These are phyloP conservation scores for Rhodeus uyekii DNA, from an alignment of 2,797 vertebrate species.

Conservation along the genomic window DNA sequence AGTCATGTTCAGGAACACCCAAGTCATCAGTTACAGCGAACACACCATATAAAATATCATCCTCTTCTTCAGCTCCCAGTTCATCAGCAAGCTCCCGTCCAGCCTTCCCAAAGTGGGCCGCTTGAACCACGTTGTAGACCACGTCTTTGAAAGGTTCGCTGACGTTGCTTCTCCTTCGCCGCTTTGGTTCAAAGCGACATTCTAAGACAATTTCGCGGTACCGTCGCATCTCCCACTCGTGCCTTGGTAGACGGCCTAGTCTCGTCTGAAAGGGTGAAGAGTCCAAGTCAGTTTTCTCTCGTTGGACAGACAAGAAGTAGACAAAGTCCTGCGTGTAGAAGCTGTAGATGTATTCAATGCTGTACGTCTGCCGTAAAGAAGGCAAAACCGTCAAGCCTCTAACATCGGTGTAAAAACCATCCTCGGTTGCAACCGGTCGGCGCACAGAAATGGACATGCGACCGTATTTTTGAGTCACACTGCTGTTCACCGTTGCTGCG, in stretches of 20 bases:
- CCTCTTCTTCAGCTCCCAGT: constrained; percentile 68
- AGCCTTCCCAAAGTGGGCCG: constrained; percentile 78
- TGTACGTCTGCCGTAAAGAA: constrained; percentile 75
- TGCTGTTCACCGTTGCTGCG: constrained; percentile 83
- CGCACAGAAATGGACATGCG: constrained; percentile 88
- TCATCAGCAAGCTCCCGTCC: constrained; percentile 77
- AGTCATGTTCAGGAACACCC: constrained; percentile 62
- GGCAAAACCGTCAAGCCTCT: constrained; percentile 85
- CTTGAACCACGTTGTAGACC: constrained; percentile 86
- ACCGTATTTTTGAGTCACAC: constrained; percentile 79
- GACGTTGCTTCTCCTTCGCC: constrained; percentile 61
- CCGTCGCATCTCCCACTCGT: constrained; percentile 77
- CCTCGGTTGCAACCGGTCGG: constrained; percentile 81
- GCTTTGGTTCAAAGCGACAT: constrained; percentile 78
- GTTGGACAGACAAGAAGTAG: constrained; percentile 91
- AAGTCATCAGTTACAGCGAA: constrained; percentile 76
- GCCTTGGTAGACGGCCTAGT: constrained; percentile 81
- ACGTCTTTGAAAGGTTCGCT: constrained; percentile 58
- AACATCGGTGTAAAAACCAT: constrained; percentile 83
- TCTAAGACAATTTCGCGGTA: constrained; percentile 86
- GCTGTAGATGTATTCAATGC: constrained; percentile 87
- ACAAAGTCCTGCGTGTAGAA: constrained; percentile 82
- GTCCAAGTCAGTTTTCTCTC: constrained; percentile 64
- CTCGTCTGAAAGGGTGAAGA: constrained; percentile 84
- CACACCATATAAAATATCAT: constrained; percentile 85